phyloP scores from a whole-genome alignment of 2,113 vertebrate species.

The Brienomyrus brachyistius region DNA sequence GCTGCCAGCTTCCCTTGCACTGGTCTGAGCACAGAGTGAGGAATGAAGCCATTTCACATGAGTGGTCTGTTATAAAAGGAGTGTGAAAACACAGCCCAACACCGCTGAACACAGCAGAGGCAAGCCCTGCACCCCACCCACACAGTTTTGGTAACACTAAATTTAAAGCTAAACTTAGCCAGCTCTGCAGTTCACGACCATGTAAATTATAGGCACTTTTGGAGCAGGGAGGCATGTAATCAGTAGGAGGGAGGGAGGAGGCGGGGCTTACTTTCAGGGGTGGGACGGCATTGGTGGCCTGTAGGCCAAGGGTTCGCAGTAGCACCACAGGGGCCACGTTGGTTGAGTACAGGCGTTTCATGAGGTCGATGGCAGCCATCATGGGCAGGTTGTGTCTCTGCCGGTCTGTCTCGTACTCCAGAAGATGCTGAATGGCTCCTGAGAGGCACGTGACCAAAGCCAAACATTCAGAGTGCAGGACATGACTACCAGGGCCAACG shows the following conservation, averaged over 20 bases:
- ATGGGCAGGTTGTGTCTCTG: slow-evolving; percentile 88
- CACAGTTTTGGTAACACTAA: slow-evolving; percentile 67
- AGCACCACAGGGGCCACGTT: slow-evolving; percentile 71
- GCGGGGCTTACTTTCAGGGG: slow-evolving; percentile 75
- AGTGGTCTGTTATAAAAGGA: slow-evolving; percentile 64
- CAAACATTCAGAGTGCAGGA: not conserved
- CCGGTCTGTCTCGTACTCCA: slow-evolving; percentile 81
- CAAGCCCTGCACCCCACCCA: slow-evolving; percentile 65
- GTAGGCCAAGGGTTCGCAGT: slow-evolving; percentile 82
- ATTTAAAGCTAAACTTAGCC: slow-evolving; percentile 69
- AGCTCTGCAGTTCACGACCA: slow-evolving; percentile 61
- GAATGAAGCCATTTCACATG: slow-evolving; percentile 61
- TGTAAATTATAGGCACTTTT: slow-evolving; percentile 65
- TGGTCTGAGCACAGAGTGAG: slow-evolving; percentile 58
- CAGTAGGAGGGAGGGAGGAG: slow-evolving; percentile 44
- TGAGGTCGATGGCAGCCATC: slow-evolving; percentile 77
- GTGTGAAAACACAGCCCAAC: slow-evolving; percentile 69
- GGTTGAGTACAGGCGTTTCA: slow-evolving; percentile 88
- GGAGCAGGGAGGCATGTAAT: slow-evolving; percentile 60
- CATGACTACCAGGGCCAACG: not conserved
- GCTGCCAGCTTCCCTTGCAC: slow-evolving; percentile 38
- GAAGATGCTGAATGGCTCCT: slow-evolving; percentile 84
- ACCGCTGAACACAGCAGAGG: slow-evolving; percentile 47
- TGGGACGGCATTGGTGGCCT: slow-evolving; percentile 80
- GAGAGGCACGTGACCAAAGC: not conserved